phyloP scores from a whole-genome alignment of 2,888 invertebrate species.

The Poecilus cupreus region DNA sequence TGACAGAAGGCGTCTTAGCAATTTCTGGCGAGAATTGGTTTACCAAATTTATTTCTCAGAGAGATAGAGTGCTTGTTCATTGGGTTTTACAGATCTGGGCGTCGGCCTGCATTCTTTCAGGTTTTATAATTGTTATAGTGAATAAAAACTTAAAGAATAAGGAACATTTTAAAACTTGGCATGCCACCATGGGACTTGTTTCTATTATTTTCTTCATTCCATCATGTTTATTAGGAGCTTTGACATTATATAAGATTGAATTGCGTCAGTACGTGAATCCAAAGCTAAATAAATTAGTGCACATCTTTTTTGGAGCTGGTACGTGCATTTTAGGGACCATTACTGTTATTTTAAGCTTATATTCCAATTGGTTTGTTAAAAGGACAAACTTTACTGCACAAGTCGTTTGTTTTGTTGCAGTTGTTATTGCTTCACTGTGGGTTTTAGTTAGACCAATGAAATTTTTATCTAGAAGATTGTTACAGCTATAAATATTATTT shows the following conservation, averaged over 20 bases:
- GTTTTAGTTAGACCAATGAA: constrained; percentile 26
- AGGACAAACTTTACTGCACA: constrained; percentile 32
- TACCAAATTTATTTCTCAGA: constrained; percentile 62
- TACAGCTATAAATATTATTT: not conserved
- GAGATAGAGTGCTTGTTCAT: constrained; percentile 67
- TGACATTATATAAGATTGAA: constrained; percentile 67
- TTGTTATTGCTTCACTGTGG: constrained; percentile 24
- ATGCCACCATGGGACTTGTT: constrained; percentile 68
- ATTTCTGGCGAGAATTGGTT: constrained; percentile 68
- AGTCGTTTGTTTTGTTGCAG: constrained; percentile 41
- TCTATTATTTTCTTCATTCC: constrained; percentile 65
- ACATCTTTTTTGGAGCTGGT: constrained; percentile 62
- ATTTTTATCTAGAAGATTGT: not conserved
- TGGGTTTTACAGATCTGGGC: constrained; percentile 67
- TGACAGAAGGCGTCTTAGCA: constrained; percentile 69
- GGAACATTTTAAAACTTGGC: constrained; percentile 69
- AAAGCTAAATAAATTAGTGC: constrained; percentile 63
- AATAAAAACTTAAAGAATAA: constrained; percentile 67
- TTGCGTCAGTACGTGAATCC: constrained; percentile 64
- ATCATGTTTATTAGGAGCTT: constrained; percentile 67
- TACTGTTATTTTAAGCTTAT: constrained; percentile 63
- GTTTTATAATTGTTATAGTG: constrained; percentile 66
- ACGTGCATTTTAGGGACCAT: constrained; percentile 62
- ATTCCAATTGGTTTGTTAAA: constrained; percentile 63
- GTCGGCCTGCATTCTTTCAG: constrained; percentile 64